Conservation (phyloP, 2,888 invertebrate species). For the Hetaerina titia region DNA sequence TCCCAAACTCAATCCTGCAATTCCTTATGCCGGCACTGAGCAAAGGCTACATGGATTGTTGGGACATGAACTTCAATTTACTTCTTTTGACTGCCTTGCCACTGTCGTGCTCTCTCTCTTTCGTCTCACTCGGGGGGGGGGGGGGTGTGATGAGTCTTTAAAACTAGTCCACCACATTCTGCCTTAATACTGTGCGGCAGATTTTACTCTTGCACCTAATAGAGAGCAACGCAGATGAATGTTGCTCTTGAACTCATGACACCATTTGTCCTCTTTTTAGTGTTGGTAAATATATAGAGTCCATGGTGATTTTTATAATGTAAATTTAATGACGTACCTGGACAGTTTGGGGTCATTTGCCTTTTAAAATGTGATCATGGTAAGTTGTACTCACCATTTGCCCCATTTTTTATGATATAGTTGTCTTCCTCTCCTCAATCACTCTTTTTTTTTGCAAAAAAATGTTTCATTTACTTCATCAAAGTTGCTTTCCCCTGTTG, state of each 20-base stretch:
- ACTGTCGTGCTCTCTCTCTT: slow-evolving; percentile 56
- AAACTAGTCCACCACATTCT: slow-evolving; percentile 58
- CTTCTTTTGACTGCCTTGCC: slow-evolving; percentile 58
- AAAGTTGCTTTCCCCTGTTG: slow-evolving; percentile 15
- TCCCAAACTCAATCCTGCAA: slow-evolving; percentile 40
- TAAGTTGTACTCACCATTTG: slow-evolving; percentile 64
- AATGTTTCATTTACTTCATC: slow-evolving; percentile 16
- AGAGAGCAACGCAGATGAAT: background rate
- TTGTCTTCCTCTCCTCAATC: slow-evolving; percentile 57
- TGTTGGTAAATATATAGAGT: slow-evolving; percentile 62
- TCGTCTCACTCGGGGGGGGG: slow-evolving; percentile 57
- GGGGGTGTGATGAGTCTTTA: slow-evolving; percentile 59
- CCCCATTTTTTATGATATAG: slow-evolving; percentile 59
- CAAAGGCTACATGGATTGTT: slow-evolving; percentile 33
- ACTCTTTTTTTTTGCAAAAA: background rate
- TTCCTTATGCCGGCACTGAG: background rate
- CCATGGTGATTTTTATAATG: slow-evolving; percentile 67
- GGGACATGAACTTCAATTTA: slow-evolving; percentile 43
- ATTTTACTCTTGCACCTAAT: slow-evolving; percentile 60
- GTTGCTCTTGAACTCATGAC: slow-evolving; percentile 62
- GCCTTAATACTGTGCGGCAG: slow-evolving; percentile 55
- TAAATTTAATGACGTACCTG: slow-evolving; percentile 65
- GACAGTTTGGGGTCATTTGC: slow-evolving; percentile 66
- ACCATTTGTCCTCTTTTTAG: slow-evolving; percentile 64
- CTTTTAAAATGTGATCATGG: slow-evolving; percentile 66